Evolutionary conservation across 2,797 vertebrate species (phyloP).

Genomic region (Microtus agrestis): DNA sequence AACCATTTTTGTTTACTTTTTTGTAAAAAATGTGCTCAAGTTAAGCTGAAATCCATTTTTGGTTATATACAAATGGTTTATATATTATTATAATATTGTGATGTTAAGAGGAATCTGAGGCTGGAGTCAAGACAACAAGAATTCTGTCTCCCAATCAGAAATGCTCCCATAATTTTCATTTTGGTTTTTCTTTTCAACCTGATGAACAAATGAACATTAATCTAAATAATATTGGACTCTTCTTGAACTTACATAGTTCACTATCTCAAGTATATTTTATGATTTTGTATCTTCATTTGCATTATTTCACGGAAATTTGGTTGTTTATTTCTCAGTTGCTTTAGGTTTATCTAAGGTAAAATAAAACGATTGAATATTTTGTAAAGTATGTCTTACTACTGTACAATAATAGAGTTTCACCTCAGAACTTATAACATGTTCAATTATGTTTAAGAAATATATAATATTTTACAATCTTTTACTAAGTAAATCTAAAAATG

Average conservation of each 20-base stretch:
- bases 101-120: background rate
- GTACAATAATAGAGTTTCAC: background rate
- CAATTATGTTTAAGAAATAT: slow-evolving; percentile 9
- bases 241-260: slow-evolving; percentile 47
- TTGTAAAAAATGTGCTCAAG: slow-evolving; percentile 10
- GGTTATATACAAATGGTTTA: background rate
- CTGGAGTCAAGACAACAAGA: background rate
- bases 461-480: background rate
- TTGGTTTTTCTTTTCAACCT: background rate
- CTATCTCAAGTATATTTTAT: background rate
- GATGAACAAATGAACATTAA: background rate
- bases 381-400: slow-evolving; percentile 8
- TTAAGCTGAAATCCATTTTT: slow-evolving; percentile 32
- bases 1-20: slow-evolving; percentile 1
- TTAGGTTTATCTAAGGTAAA: slow-evolving; percentile 19
- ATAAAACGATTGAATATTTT: slow-evolving; percentile 58
- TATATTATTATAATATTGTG: background rate
- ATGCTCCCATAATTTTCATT: background rate
- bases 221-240: slow-evolving; percentile 25
- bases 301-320: background rate
- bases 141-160: background rate
- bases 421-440: background rate
- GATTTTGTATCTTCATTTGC: background rate
- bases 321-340: slow-evolving; percentile 5
- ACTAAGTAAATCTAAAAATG: background rate